Conservation (phyloP, 2,797 vertebrate genomes). For the Cercopithecus mitis region DNA sequence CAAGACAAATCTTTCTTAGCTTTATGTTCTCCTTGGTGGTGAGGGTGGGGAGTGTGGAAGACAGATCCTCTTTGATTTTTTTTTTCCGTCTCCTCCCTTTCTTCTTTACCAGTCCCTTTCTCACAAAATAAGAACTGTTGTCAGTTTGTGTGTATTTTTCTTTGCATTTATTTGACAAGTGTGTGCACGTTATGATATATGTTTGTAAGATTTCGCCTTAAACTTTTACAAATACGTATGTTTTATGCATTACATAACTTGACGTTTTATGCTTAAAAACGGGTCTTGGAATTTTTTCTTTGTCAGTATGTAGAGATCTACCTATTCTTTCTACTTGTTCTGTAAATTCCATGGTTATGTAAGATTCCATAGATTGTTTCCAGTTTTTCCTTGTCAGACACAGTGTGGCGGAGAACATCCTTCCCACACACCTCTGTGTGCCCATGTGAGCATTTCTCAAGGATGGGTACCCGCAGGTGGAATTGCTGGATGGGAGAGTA, state of each 20-base stretch:
- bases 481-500: not conserved
- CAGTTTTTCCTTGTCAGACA: not conserved
- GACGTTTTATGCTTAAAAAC: conserved; percentile 50
- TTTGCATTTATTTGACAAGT: conserved; percentile 1
- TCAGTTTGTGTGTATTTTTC: not conserved
- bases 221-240: not conserved
- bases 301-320: not conserved
- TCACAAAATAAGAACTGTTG: not conserved
- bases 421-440: not conserved
- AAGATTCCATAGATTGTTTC: not conserved
- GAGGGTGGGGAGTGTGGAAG: not conserved
- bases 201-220: not conserved
- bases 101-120: not conserved
- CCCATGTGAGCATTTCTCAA: not conserved
- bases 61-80: not conserved
- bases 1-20: not conserved
- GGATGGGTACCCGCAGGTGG: not conserved
- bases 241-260: conserved; percentile 14
- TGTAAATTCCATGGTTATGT: not conserved
- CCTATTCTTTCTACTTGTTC: not conserved
- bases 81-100: not conserved
- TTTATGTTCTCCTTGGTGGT: not conserved
- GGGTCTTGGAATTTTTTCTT: conserved; percentile 36
- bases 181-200: not conserved
- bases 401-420: not conserved